Base-by-base conservation (phyloP, 2,113 vertebrate genomes). In the Gadus macrocephalus region DNA sequence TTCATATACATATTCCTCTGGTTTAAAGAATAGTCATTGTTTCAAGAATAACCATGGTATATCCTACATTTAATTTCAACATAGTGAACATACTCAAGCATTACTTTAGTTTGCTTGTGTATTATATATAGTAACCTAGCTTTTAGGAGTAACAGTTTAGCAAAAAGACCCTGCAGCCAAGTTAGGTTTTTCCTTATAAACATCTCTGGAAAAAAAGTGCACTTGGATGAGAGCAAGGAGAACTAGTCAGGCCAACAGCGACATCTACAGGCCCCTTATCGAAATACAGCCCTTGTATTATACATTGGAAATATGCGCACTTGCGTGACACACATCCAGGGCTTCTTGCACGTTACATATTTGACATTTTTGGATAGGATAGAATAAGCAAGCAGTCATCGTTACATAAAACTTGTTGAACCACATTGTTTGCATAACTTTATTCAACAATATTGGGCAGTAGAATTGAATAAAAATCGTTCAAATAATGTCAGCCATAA, bases 221-320 rank as follows among this genome's bases (percentile, higher is more conserved):
- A 64, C 59, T 49, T 35, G 15, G 61, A 49, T n/a, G 12, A 31
- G 68, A 58, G 69, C 11, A 64, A 12, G 31, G 62, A 28, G 62
- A 15, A 64, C 22, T 27, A 6, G 61, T 77, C 49, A 25, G 72
- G 68, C 62, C 28, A 49, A 61, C 84, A 75, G 81, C 86, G 88
- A 83, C 88, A 87, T 64, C 87, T 73, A 73, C 75, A 83, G 85
- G 85, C 61, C 19, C 20, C 4, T 1, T 9, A 35, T 3, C 6
- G 25, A 27, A 70, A 27, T 78, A 58, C 79, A 79, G 9, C 11
- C 2, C 12, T 11, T 66, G 65, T 49, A 17, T n/a, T 9, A 49
- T 28, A 63, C 25, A 55, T 60, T 28, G 5, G 11, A 49, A 49
- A 49, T 49, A 49, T 49, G 42, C 12, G 42, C 42, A 9, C 42